Base-by-base conservation (phyloP, 2,888 invertebrate genomes). In the Pasiphila rectangulata region DNA sequence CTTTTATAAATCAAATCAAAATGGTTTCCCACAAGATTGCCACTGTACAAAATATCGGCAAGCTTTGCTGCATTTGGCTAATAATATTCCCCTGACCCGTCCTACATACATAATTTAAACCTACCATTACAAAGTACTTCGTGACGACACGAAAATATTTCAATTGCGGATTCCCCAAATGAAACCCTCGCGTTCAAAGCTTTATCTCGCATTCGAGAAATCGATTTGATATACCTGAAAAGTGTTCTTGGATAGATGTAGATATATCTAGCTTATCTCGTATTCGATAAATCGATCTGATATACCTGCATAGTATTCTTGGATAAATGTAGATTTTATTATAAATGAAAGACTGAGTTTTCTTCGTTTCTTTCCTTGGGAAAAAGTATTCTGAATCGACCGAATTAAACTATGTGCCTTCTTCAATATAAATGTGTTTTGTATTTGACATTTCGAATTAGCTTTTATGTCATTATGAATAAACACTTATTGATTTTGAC, bases 41-140 rank as follows among this genome's bases (percentile, higher is more conserved):
- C 12, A 21, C 20, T 27, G 7, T 36, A 43, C 35, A 36, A 29
- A 48, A 42, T 23, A 42, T 36, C 17, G 42, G 27, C 27, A 41
- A 43, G 43, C 29, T 24, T 35, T 47, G 43, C 51, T 64, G 62
- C 63, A 59, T 49, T 63, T 55, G 54, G 63, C 59, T 69, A 71
- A 57, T 59, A 64, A 59, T 64, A 67, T 69, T 62, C 62, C 56
- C 55, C 57, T 66, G 69, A 63, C 65, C 62, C 59, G 75, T 64
- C 69, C 75, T 66, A 76, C 59, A 75, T 75, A 76, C 77, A 75
- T 76, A 76, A 75, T 64, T 73, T 75, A 72, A 66, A 62, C 52
- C 61, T 58, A 52, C 64, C 63, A 65, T 69, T 68, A 65, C 62
- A 59, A 58, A 66, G 63, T 56, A 49, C 65, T 68, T 61, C 70